phyloP scores from a whole-genome alignment of 2,888 invertebrate species.

The Ormia ochracea region DNA sequence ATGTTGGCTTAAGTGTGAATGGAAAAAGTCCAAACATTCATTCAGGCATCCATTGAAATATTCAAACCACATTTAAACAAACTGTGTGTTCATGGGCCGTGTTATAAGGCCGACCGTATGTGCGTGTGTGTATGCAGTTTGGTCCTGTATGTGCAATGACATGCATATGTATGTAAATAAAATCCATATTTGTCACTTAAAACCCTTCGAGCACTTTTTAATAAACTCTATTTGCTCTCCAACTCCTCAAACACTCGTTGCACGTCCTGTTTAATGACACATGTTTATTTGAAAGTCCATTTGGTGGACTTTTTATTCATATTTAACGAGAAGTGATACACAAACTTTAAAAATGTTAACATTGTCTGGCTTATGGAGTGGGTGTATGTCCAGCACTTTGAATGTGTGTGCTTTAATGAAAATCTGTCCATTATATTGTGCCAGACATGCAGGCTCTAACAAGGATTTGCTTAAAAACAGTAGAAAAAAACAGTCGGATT shows the following conservation, averaged over 20 bases:
- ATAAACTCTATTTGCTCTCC: constrained; percentile 53
- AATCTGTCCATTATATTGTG: constrained; percentile 24
- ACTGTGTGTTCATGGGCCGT: constrained; percentile 31
- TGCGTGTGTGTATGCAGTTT: not conserved
- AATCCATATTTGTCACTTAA: constrained; percentile 63
- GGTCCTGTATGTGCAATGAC: constrained; percentile 22
- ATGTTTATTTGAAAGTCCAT: constrained; percentile 1
- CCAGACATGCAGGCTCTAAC: constrained; percentile 33
- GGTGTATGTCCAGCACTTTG: not conserved
- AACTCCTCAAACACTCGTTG: not conserved
- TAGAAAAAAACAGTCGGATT: not conserved
- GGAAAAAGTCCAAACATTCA: constrained; percentile 42
- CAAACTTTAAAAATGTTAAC: constrained; percentile 23
- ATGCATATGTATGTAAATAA: constrained; percentile 58
- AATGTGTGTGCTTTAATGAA: constrained; percentile 16
- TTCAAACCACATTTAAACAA: constrained; percentile 54
- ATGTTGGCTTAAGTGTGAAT: constrained; percentile 44
- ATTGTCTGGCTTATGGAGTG: constrained; percentile 19
- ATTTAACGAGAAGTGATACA: not conserved
- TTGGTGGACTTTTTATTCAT: constrained; percentile 10
- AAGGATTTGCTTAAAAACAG: not conserved
- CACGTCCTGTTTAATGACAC: constrained; percentile 50
- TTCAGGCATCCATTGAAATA: constrained; percentile 33
- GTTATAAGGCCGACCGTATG: not conserved
- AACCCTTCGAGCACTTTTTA: constrained; percentile 64